These are phyloP conservation scores for Scaptomyza reducta DNA, from an alignment of 2,888 invertebrate genomes.

Conservation along the genomic window DNA sequence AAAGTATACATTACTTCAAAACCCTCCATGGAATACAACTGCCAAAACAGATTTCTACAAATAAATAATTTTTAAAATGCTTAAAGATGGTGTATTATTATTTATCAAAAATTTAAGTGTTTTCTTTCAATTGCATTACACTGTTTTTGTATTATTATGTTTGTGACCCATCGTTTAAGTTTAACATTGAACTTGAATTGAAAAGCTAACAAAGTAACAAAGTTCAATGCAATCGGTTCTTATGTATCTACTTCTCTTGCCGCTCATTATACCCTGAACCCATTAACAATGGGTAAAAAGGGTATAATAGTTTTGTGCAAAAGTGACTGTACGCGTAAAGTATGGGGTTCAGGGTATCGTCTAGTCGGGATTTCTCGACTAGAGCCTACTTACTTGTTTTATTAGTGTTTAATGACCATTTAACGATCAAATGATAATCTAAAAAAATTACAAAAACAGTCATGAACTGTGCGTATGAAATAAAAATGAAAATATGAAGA, in stretches of 20 bases:
- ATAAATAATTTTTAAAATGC: not conserved
- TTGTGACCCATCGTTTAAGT: constrained; percentile 18
- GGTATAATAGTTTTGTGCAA: too few species aligned
- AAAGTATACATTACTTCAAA: too few species aligned
- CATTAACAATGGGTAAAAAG: too few species aligned
- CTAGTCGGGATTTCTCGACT: too few species aligned
- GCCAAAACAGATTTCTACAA: too few species aligned
- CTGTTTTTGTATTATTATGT: too few species aligned
- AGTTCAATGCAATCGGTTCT: constrained; percentile 49
- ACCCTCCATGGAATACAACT: too few species aligned
- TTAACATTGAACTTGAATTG: constrained; percentile 30
- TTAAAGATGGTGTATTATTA: too few species aligned
- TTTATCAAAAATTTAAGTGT: constrained; percentile 4
- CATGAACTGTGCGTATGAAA: constrained; percentile 31
- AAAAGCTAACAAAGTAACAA: constrained; percentile 25
- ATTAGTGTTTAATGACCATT: constrained; percentile 17
- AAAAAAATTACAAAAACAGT: constrained; percentile 13
- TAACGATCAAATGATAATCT: constrained; percentile 33
- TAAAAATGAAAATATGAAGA: constrained; percentile 33
- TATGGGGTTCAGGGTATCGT: too few species aligned
- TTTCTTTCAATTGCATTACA: constrained; percentile 11
- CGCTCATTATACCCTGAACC: too few species aligned
- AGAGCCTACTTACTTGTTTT: too few species aligned
- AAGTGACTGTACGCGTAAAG: too few species aligned
- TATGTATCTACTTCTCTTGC: constrained; percentile 8